Evolutionary conservation across 2,888 invertebrate species (phyloP), one percentile per base, ranked within the genome.

Genomic region (Phyto melanocephala): DNA sequence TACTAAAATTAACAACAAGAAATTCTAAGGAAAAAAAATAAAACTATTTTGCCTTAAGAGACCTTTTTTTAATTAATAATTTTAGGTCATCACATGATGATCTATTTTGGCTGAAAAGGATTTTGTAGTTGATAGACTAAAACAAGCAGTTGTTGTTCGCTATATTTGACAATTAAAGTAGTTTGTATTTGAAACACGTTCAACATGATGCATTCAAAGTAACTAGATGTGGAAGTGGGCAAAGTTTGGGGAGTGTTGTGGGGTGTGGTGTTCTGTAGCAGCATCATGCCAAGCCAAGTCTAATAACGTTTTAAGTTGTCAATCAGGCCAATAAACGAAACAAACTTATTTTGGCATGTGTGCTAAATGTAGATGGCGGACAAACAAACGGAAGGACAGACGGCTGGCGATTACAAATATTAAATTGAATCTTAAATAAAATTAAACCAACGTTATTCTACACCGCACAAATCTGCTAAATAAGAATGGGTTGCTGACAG

Each of bases 261-360:
- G 58, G 54, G 17, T 45, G 45, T 2, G 7, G 15, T 45, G 17
- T n/a, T n/a, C n/a, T n/a, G n/a, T n/a, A n/a, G n/a, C n/a, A n/a
- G n/a, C n/a, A n/a, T n/a, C n/a, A n/a, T 10, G 45, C n/a, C 28
- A 40, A 58, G n/a, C n/a, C 24, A 28, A 62, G 45, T 67, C 50
- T 80, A 45, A 15, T 37, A 42, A 20, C 54, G 54, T 63, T 62
- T 68, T 56, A 10, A 56, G 68, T 33, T 68, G 63, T 56, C 80
- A 62, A 75, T 75, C 62, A 45, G 47, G 68, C 45, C 68, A 68
- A 56, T 33, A 33, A 68, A 68, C 15, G 56, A 28, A 62, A 33
- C 22, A 40, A 75, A 63, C 75, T 54, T 47, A 40, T 68, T 70
- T 42, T 63, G 75, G 47, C 75, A 70, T 75, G 75, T 67, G 65